Conservation (phyloP, 23 tunicate species). For the Diplosoma virens region DNA sequence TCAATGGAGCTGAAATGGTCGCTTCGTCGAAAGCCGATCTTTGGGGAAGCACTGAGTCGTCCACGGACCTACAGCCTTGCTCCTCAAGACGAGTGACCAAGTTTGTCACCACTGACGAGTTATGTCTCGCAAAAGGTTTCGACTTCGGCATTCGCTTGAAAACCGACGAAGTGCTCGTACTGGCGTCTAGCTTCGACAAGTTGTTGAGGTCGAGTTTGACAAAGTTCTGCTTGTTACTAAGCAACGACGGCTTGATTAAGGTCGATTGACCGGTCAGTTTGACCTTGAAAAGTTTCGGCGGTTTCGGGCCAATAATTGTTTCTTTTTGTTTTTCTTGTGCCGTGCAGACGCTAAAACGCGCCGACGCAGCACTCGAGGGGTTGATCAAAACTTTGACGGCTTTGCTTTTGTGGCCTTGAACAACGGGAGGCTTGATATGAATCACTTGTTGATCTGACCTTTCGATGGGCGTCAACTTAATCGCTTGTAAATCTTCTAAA, state of each 20-base stretch:
- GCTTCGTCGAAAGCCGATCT: not conserved
- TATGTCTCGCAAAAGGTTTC: not conserved
- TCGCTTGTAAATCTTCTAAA: too few relatives aligned
- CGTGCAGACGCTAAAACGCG: not conserved
- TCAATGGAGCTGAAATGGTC: not conserved
- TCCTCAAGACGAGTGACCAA: constrained; percentile 43
- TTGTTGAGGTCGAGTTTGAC: constrained; percentile 12
- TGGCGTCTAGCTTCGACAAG: not conserved
- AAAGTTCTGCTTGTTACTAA: not conserved
- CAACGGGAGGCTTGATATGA: too few relatives aligned
- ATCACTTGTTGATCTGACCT: too few relatives aligned
- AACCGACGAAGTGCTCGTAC: not conserved
- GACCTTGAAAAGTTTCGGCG: not conserved
- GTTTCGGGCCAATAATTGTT: not conserved
- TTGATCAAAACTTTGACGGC: constrained; percentile 29
- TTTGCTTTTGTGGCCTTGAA: not conserved
- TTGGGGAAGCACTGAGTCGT: not conserved
- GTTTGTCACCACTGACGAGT: constrained; percentile 44
- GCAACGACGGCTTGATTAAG: not conserved
- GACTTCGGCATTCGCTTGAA: not conserved
- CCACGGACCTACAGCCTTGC: not conserved
- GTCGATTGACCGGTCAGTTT: not conserved
- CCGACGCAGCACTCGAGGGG: constrained; percentile 11
- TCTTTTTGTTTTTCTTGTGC: not conserved
- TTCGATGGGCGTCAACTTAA: too few relatives aligned